phyloP scores from a whole-genome alignment of 1,140 invertebrate genomes.

The Atopsyche davidsoni region DNA sequence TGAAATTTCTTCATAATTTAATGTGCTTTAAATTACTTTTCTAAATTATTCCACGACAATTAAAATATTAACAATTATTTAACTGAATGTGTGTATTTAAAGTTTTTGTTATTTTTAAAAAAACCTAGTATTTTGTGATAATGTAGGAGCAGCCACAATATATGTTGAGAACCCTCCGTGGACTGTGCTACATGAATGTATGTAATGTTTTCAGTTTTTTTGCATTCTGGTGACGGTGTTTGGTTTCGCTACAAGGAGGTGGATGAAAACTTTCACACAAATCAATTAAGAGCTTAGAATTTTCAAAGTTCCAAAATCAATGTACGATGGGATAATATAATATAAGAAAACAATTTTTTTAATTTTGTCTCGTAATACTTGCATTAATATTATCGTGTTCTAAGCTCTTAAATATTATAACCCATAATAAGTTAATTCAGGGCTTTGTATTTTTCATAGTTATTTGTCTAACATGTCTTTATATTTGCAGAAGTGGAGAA shows the following conservation, averaged over 20 bases:
- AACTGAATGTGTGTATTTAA: background rate
- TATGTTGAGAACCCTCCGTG: constrained; percentile 27
- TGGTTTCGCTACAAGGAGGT: constrained; percentile 23
- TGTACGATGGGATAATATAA: too few species aligned
- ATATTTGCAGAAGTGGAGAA: constrained; percentile 21
- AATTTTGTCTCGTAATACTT: too few species aligned
- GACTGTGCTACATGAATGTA: constrained; percentile 30
- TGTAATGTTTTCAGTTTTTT: constrained; percentile 28
- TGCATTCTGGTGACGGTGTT: constrained; percentile 28
- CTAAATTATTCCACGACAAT: too few species aligned
- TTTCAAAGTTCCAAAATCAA: too few species aligned
- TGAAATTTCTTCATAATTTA: background rate
- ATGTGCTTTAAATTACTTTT: background rate
- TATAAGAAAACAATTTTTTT: too few species aligned
- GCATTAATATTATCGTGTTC: too few species aligned
- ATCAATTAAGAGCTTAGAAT: constrained; percentile 13
- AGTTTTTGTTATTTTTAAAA: constrained; percentile 6
- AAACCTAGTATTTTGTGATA: constrained; percentile 17
- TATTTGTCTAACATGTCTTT: constrained; percentile 22
- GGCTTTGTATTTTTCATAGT: constrained; percentile 8
- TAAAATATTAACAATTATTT: too few species aligned
- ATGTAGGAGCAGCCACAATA: constrained; percentile 26
- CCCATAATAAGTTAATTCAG: constrained; percentile 13
- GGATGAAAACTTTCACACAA: constrained; percentile 18
- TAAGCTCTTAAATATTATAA: constrained; percentile 20